Conservation (phyloP, 1,140 invertebrate species). For the Leptestheria dahalacensis region DNA sequence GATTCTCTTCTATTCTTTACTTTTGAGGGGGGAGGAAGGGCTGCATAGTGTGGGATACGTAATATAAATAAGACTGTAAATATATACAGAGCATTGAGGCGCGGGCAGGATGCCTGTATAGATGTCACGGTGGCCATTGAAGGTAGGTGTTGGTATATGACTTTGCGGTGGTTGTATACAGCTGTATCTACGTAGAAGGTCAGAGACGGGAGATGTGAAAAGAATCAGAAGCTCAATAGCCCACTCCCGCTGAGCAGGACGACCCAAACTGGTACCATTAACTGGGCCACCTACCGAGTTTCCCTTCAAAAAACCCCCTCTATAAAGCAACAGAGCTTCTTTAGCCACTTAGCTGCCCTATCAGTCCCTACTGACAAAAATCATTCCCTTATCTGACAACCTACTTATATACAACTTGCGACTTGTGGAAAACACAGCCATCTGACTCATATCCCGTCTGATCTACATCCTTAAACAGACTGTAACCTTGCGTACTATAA, state of each 20-base stretch:
- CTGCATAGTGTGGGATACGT: too few species aligned
- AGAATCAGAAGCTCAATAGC: neutral
- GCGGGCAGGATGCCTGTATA: neutral
- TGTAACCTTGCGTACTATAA: too few species aligned
- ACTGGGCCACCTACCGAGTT: neutral
- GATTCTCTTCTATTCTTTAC: too few species aligned
- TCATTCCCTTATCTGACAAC: neutral
- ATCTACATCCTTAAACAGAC: too few species aligned
- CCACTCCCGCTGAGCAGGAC: neutral
- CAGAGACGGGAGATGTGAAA: neutral
- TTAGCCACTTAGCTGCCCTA: neutral
- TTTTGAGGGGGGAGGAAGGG: too few species aligned
- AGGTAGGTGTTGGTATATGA: neutral
- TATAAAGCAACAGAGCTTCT: neutral
- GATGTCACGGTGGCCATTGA: neutral
- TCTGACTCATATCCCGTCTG: neutral
- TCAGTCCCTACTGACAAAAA: too few species aligned
- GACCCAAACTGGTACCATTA: neutral
- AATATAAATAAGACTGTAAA: too few species aligned
- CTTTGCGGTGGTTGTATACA: neutral
- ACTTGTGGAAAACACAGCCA: neutral
- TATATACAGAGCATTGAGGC: too few species aligned
- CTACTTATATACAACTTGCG: neutral
- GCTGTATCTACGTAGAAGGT: neutral
- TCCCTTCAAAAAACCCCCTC: neutral